Percentiles rank a stretch among this genome's conserved stretches.
phyloP scores from a whole-genome alignment of 2,113 vertebrate genomes.

The Aptenodytes forsteri region DNA sequence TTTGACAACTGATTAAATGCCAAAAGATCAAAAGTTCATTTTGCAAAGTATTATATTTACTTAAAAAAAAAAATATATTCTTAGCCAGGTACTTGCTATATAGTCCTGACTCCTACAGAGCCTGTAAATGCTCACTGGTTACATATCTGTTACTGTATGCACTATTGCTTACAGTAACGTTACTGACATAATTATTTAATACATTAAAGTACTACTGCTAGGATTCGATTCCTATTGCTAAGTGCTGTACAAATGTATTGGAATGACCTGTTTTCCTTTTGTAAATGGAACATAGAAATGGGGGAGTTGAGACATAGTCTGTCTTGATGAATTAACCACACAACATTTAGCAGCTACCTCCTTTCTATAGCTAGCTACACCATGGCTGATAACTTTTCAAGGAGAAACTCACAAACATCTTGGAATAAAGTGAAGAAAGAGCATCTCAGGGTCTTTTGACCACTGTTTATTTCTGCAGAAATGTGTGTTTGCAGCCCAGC shows the following conservation, averaged over 20 bases:
- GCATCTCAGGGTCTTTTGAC: not conserved
- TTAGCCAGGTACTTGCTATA: not conserved
- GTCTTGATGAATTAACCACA: not conserved
- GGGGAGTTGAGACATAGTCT: fast-evolving
- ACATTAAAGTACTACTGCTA: not conserved
- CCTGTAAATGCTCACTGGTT: not conserved
- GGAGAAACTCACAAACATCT: not conserved
- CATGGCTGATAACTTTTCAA: not conserved
- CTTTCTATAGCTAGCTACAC: not conserved
- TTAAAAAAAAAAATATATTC: not conserved
- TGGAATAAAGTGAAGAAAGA: not conserved
- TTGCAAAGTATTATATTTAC: not conserved
- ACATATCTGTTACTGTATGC: not conserved
- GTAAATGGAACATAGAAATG: not conserved
- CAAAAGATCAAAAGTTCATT: not conserved
- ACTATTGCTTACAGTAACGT: not conserved
- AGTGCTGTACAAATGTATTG: not conserved
- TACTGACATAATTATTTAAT: not conserved
- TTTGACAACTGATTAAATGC: not conserved
- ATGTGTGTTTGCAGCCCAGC: not conserved
- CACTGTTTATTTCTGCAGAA: not conserved
- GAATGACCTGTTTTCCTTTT: not conserved
- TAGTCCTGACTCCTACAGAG: not conserved
- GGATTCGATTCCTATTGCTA: not conserved
- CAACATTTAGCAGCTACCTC: not conserved